These are phyloP conservation scores for Meandrina meandrites DNA, from an alignment of 92 coral and sea anemone species.

Conservation along the genomic window DNA sequence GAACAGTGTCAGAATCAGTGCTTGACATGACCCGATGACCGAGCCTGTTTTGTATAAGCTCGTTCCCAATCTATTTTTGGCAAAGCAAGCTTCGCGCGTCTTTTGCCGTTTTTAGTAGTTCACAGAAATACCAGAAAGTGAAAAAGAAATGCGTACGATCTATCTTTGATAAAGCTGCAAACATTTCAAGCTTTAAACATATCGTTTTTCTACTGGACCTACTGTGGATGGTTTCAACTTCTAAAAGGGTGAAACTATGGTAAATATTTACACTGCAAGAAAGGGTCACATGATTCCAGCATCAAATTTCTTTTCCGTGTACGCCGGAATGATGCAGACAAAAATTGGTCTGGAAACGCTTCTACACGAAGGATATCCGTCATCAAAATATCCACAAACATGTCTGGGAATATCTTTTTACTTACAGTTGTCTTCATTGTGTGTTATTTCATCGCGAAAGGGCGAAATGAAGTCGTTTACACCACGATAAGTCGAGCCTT, in stretches of 20 bases:
- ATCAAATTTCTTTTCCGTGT: neutral
- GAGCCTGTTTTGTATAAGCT: neutral
- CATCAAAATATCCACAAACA: neutral
- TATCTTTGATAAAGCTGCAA: neutral
- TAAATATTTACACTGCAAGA: conserved; percentile 8
- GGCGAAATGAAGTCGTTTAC: neutral
- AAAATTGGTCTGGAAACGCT: neutral
- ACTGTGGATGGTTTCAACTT: neutral
- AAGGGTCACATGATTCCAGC: conserved; percentile 15
- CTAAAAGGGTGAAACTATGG: neutral
- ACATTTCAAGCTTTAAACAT: neutral
- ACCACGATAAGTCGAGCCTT: neutral
- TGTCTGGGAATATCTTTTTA: neutral
- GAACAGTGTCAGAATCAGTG: neutral
- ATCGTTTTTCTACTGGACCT: neutral
- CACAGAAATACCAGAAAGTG: neutral
- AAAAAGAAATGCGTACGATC: neutral
- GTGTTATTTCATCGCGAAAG: conserved; percentile 28
- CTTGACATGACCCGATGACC: neutral
- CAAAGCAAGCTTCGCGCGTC: neutral
- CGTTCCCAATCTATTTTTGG: neutral
- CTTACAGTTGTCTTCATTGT: conserved; percentile 14
- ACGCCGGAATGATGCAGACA: neutral
- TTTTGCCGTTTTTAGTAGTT: neutral
- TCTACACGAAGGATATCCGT: neutral